These are phyloP conservation scores for Fregetta grallaria DNA, from an alignment of 2,113 vertebrate species.

Conservation along the genomic window DNA sequence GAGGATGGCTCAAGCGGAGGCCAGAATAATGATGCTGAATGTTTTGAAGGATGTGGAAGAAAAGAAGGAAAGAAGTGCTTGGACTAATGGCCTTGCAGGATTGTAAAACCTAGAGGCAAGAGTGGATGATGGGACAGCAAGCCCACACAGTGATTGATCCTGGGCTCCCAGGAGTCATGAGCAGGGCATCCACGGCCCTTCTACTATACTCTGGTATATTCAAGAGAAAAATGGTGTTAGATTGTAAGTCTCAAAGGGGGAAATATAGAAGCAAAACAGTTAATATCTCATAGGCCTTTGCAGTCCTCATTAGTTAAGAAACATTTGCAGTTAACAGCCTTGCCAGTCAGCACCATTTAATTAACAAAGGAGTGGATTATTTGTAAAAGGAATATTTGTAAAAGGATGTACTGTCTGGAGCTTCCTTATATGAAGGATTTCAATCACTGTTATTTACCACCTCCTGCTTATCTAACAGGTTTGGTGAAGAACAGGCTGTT, in stretches of 20 bases:
- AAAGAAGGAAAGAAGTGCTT: not conserved
- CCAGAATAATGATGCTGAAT: not conserved
- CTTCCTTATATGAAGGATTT: not conserved
- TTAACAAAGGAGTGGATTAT: not conserved
- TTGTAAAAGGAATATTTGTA: not conserved
- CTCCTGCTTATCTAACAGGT: not conserved
- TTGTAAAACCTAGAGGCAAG: not conserved
- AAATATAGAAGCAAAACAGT: not conserved
- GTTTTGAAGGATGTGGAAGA: not conserved
- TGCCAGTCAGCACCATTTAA: not conserved
- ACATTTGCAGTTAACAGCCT: not conserved
- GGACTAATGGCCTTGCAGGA: not conserved
- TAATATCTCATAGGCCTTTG: not conserved
- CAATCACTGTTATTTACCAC: not conserved
- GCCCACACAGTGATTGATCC: not conserved
- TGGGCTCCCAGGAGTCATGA: not conserved
- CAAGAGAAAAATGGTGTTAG: not conserved
- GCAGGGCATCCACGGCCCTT: not conserved
- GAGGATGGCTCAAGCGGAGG: not conserved
- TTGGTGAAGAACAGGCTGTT: not conserved
- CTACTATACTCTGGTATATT: not conserved
- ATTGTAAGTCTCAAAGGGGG: not conserved
- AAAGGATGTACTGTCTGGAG: not conserved
- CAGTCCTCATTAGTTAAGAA: not conserved
- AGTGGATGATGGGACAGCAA: not conserved